These are phyloP conservation scores for Eleginops maclovinus DNA, from an alignment of 2,113 vertebrate species.

Conservation along the genomic window DNA sequence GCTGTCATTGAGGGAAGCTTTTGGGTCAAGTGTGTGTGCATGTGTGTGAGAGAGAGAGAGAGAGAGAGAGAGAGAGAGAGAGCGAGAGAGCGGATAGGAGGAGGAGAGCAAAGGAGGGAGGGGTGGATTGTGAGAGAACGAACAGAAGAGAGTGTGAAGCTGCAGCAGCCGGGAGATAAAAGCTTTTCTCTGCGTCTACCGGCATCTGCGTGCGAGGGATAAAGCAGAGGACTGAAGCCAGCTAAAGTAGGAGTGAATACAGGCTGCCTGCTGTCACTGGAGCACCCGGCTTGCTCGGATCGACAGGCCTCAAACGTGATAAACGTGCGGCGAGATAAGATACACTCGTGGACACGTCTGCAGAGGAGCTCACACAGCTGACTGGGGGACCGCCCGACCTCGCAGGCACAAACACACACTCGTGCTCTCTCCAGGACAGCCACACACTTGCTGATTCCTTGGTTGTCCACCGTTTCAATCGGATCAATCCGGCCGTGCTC, in stretches of 20 bases:
- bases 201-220: constrained; percentile 66
- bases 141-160: constrained; percentile 79
- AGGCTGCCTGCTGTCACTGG: constrained; percentile 61
- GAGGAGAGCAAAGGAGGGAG: constrained; percentile 71
- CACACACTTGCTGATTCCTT: constrained; percentile 40
- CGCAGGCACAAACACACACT: constrained; percentile 43
- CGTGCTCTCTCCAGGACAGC: constrained; percentile 31
- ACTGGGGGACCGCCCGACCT: constrained; percentile 60
- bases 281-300: constrained; percentile 71
- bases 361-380: constrained; percentile 59
- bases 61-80: constrained; percentile 38
- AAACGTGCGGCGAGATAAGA: constrained; percentile 37
- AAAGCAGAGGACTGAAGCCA: constrained; percentile 56
- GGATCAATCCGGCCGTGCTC: constrained; percentile 69
- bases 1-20: constrained; percentile 55
- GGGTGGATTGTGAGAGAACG: constrained; percentile 70
- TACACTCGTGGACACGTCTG: constrained; percentile 51
- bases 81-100: constrained; percentile 71
- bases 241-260: constrained; percentile 52
- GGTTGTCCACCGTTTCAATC: constrained; percentile 59
- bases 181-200: constrained; percentile 71
- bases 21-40: constrained; percentile 64
- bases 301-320: constrained; percentile 68
- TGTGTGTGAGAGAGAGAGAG: constrained; percentile 10
- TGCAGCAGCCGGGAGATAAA: constrained; percentile 83